These are phyloP conservation scores for Leptoteleia sp. DNA, from an alignment of 1,140 invertebrate genomes.

Conservation along the genomic window DNA sequence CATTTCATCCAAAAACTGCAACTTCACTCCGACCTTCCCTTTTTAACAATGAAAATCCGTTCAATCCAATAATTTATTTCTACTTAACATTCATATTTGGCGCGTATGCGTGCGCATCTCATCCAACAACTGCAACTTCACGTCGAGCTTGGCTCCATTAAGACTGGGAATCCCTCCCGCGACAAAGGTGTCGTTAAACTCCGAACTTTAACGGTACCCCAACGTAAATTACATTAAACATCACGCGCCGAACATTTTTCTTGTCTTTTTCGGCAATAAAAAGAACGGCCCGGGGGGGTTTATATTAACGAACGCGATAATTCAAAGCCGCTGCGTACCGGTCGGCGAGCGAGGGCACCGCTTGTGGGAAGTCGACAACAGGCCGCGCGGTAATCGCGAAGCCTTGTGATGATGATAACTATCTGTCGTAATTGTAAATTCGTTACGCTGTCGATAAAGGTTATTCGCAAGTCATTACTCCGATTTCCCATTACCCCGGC, in stretches of 20 bases:
- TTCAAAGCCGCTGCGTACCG: constrained; percentile 18
- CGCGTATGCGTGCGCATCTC: no score
- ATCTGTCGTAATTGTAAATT: constrained; percentile 79
- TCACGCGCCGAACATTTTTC: constrained; percentile 3
- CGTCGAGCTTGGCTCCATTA: no score
- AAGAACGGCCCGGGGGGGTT: not conserved
- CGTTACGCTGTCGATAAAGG: constrained; percentile 77
- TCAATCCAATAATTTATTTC: no score
- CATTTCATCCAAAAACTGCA: no score
- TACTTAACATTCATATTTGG: no score
- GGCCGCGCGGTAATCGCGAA: constrained; percentile 70
- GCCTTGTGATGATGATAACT: constrained; percentile 76
- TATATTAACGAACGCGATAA: constrained; percentile 37
- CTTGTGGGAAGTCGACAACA: constrained; percentile 73
- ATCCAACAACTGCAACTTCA: no score
- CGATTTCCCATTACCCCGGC: constrained; percentile 70
- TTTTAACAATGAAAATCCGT: no score
- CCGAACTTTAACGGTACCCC: constrained; percentile 10
- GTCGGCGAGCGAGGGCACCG: no score
- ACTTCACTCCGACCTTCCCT: no score
- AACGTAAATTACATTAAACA: constrained; percentile 12
- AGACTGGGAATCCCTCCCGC: not conserved
- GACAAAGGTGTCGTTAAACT: not conserved
- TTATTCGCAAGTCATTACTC: constrained; percentile 77
- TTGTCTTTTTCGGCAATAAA: constrained; percentile 5